Evolutionary conservation across 2,113 vertebrate genomes (phyloP).

Genomic region (Crotalus tigris): DNA sequence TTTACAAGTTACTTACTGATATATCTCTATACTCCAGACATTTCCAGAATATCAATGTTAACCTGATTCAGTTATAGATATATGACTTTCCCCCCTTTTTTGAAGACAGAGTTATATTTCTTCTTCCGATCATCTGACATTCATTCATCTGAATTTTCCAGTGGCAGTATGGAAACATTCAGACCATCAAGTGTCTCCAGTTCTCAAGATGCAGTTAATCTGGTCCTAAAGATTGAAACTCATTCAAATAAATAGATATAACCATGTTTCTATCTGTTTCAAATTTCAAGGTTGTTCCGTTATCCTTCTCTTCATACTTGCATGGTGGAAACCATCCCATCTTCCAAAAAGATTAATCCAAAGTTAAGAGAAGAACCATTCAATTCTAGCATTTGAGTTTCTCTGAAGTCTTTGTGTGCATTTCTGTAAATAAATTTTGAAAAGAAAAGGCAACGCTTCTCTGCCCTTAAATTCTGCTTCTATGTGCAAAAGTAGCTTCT

Average conservation of each 20-base stretch:
- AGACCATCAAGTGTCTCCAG: background rate
- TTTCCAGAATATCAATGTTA: background rate
- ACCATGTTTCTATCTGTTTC: background rate
- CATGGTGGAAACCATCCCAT: background rate
- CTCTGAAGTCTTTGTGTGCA: background rate
- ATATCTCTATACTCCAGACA: background rate
- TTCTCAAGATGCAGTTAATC: background rate
- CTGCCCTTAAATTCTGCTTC: background rate
- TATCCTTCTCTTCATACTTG: background rate
- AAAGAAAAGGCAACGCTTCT: background rate
- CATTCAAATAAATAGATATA: background rate
- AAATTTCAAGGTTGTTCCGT: background rate
- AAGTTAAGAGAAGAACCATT: background rate
- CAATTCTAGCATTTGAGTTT: background rate
- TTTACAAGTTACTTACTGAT: background rate
- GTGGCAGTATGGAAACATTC: background rate
- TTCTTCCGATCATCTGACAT: background rate
- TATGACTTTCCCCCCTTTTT: background rate
- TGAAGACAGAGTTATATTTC: background rate
- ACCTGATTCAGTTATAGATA: background rate
- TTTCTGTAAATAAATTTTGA: background rate
- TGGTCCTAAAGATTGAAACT: background rate
- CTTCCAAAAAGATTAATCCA: background rate
- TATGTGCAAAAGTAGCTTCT: background rate
- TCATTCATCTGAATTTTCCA: background rate